Percentiles rank a stretch among this genome's conserved stretches.
Evolutionary conservation across 2,888 invertebrate species (phyloP).

Genomic region (Drosophila birchii): DNA sequence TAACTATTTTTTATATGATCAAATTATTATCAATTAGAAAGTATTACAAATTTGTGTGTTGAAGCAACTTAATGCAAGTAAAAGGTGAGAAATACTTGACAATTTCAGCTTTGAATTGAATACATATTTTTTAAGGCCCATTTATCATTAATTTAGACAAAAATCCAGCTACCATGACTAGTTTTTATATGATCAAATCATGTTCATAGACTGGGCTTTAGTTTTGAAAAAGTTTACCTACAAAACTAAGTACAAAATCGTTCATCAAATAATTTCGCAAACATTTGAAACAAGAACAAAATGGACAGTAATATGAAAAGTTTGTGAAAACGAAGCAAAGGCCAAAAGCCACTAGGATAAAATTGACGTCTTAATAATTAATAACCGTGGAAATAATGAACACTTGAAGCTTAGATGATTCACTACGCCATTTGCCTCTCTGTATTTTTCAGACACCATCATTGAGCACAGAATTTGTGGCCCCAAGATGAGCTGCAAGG

Average conservation of each 20-base stretch:
- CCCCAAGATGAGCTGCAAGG: constrained; percentile 83
- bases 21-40: neutral
- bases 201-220: neutral
- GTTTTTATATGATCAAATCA: neutral
- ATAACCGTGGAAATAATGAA: neutral
- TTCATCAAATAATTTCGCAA: neutral
- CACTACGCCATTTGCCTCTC: no score
- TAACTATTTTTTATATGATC: neutral
- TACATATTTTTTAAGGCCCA: constrained; percentile 1
- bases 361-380: neutral
- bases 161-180: neutral
- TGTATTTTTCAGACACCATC: constrained; percentile 17
- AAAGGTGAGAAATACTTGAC: neutral
- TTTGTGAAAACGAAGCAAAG: neutral
- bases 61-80: neutral
- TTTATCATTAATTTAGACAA: neutral
- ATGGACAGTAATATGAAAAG: neutral
- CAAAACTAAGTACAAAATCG: neutral
- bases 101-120: constrained; percentile 4
- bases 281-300: neutral
- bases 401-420: neutral
- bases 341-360: neutral
- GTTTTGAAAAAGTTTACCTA: neutral
- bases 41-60: neutral
- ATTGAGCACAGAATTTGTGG: constrained; percentile 20